A percentile compares a stretch with the other conserved stretches of the same genome.
These are phyloP conservation scores for Poecilia velifera DNA, from an alignment of 2,797 vertebrate species.

Conservation along the genomic window DNA sequence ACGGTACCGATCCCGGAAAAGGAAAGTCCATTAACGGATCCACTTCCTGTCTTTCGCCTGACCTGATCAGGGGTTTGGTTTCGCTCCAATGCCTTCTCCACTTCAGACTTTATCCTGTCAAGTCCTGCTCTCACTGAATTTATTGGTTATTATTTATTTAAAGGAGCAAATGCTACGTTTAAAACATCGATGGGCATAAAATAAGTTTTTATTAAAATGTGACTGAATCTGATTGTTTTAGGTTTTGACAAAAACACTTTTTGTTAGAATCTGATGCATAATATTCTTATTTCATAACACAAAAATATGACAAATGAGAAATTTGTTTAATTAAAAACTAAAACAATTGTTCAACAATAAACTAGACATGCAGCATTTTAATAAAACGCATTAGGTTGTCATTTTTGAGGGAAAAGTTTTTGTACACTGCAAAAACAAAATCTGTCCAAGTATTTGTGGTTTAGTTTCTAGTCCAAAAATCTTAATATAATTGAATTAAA, in stretches of 20 bases:
- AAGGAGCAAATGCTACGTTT: neutral
- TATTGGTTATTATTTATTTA: neutral
- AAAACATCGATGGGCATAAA: neutral
- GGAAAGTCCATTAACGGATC: constrained; percentile 82
- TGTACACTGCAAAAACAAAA: too few relatives aligned
- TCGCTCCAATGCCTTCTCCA: constrained; percentile 22
- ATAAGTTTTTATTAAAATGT: neutral
- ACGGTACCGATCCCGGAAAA: constrained; percentile 85
- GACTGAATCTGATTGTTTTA: neutral
- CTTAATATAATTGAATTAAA: too few relatives aligned
- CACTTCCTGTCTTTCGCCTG: neutral
- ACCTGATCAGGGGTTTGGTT: constrained; percentile 13
- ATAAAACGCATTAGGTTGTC: neutral
- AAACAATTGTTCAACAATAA: neutral
- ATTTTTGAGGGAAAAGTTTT: neutral
- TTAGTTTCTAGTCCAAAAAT: too few relatives aligned
- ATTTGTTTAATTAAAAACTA: neutral
- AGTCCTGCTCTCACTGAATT: neutral
- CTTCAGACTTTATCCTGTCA: constrained; percentile 14
- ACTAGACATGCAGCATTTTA: neutral
- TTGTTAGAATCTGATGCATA: neutral
- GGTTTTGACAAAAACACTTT: neutral
- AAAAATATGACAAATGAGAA: neutral
- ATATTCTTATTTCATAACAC: neutral
- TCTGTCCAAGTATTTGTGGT: too few relatives aligned